A percentile compares a stretch with the other conserved stretches of the same genome.
Conservation (phyloP, 2,888 invertebrate species). For the Campoplex capitator region DNA sequence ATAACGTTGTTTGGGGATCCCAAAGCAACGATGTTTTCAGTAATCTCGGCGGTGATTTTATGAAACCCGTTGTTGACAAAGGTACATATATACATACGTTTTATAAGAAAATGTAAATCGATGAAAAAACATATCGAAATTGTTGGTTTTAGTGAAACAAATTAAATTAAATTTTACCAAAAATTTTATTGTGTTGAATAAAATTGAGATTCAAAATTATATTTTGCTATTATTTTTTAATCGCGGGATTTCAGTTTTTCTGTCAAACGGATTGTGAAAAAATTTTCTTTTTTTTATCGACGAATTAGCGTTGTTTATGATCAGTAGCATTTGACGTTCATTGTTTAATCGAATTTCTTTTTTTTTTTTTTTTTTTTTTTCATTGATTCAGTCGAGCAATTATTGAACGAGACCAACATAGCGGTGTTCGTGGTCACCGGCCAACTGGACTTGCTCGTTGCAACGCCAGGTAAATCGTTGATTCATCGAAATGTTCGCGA, state of each 20-base stretch:
- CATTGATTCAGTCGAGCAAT: slow-evolving; percentile 86
- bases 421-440: slow-evolving; percentile 91
- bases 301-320: no score
- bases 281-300: no score
- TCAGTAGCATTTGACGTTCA: not conserved
- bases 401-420: slow-evolving; percentile 89
- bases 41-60: slow-evolving; percentile 89
- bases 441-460: slow-evolving; percentile 93
- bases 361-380: not conserved
- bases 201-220: no score
- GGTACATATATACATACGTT: slow-evolving; percentile 83
- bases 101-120: slow-evolving; percentile 11
- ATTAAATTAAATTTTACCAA: not conserved
- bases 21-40: slow-evolving; percentile 88
- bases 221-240: no score
- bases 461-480: slow-evolving; percentile 89
- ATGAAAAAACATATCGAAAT: not conserved
- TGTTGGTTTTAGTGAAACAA: no score
- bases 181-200: no score
- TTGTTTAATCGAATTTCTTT: not conserved
- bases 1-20: slow-evolving; percentile 87
- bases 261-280: no score
- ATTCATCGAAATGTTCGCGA: slow-evolving; percentile 11
- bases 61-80: slow-evolving; percentile 91
- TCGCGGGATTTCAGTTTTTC: no score